Base-by-base conservation (phyloP, 1,140 invertebrate genomes). In the Cylas formicarius region DNA sequence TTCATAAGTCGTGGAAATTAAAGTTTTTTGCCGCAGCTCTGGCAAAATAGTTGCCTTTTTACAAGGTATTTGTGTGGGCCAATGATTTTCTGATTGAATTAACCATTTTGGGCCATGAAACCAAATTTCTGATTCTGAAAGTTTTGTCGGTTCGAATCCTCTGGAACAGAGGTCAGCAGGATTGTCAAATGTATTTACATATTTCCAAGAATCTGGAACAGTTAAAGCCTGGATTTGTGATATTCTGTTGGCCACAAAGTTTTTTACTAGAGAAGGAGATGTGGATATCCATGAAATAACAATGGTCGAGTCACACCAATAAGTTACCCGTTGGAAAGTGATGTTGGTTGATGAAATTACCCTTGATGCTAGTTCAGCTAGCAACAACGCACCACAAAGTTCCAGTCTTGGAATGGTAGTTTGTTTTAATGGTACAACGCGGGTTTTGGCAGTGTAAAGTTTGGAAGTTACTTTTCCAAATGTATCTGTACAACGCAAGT, bases 291-390 rank as follows among this genome's bases (percentile, higher is more conserved):
- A 71, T 4, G 50, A 49, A 16, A 69, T 36, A 1, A 68, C 64
- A 3, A 69, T 60, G 1, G 57, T 66, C 2, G 65, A 69, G 43
- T 71, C 62, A 2, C 56, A 60, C 65, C 67, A 69, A 45, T 62
- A 66, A 18, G n/a, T n/a, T n/a, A n/a, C n/a, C n/a, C n/a, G n/a
- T n/a, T n/a, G n/a, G n/a, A n/a, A n/a, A n/a, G n/a, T n/a, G n/a
- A n/a, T n/a, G n/a, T n/a, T n/a, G n/a, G n/a, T n/a, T n/a, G n/a
- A n/a, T n/a, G 18, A 42, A 28, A 43, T 16, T 8, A 61, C 29
- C 8, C 31, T 40, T 26, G 29, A n/a, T 4, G 53, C 28, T 10
- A 63, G 37, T 50, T 53, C 23, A 10, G 52, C 40, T 23, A 64
- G 19, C 14, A 66, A 23, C 2, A 60, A 5, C 14, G 65, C 65